Evolutionary conservation across 92 coral and sea anemone genomes (phyloP), one percentile per base, ranked within the genome.

Genomic region (Siderastrea radians): DNA sequence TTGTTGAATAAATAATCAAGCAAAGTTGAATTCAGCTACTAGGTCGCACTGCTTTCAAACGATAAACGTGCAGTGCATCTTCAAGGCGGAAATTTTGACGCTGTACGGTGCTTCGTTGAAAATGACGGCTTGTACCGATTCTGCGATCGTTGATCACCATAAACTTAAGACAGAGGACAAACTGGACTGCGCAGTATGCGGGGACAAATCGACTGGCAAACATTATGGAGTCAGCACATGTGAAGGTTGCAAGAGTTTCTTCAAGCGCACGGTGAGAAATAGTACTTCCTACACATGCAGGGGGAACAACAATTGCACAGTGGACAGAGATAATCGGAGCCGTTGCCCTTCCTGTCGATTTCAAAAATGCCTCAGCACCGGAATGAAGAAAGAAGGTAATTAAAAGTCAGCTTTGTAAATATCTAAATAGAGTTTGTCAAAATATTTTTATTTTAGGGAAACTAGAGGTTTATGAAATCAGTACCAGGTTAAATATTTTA

Each of bases 221-320:
- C 98, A 95, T 61, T 95, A 95, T 49, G 98, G 98, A 8, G 98
- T 95, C 16, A 92, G 93, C 83, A 95, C 98, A 68, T 95, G 98
- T 75, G 98, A 95, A 78, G 98, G 98, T 0, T 95, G 98, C 59
- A 95, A 95, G 44, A 95, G 98, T 49, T 95, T 95, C 93, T 95
- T 95, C 79, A 95, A 95, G 61, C 91, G 98, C 57, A 95, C 98
- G 5, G 98, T 95, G 66, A 94, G 98, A 17, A 95, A 95, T 78
- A 91, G 91, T 68, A 95, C 96, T 2, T 93, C 88, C n/a, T 95
- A 95, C 86, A 93, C 96, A 17, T 95, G 98, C 59, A 77, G 98
- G 10, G 96, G 95, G n/a, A 95, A 88, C 67, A 94, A 94, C 69
- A 89, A 72, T 46, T 95, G 98, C 60, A 88, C 84, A 26, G 94